phyloP scores from a whole-genome alignment of 1,140 invertebrate genomes.

The Drosophila cardini region DNA sequence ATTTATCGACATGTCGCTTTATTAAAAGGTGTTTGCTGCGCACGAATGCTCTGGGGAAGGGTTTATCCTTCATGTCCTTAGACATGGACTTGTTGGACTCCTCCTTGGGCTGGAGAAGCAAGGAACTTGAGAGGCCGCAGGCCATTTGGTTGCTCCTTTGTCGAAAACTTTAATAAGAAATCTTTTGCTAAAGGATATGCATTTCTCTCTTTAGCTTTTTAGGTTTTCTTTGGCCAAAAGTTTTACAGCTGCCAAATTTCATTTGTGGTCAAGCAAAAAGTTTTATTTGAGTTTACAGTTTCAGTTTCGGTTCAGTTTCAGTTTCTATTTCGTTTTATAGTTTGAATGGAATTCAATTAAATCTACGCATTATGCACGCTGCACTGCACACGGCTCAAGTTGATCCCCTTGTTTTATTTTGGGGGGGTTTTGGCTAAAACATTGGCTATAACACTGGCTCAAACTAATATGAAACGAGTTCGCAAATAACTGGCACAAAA shows the following conservation, averaged over 20 bases:
- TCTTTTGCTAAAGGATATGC: constrained; percentile 43
- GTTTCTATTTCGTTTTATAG: constrained; percentile 24
- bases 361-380: constrained; percentile 53
- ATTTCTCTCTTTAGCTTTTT: constrained; percentile 9
- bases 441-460: background rate
- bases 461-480: background rate
- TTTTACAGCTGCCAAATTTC: constrained; percentile 39
- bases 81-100: background rate
- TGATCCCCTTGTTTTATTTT: background rate
- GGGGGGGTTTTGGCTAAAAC: background rate
- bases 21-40: constrained; percentile 69
- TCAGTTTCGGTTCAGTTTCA: constrained; percentile 35
- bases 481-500: constrained; percentile 45
- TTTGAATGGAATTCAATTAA: constrained; percentile 60
- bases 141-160: constrained; percentile 34
- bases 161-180: constrained; percentile 48
- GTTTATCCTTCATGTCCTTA: background rate
- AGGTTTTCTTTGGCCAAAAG: constrained; percentile 12
- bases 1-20: constrained; percentile 67
- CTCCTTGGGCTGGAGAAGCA: background rate
- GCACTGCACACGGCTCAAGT: constrained; percentile 28
- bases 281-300: constrained; percentile 57
- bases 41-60: constrained; percentile 16
- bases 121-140: constrained; percentile 7
- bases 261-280: constrained; percentile 57